Conservation (phyloP, 2,113 vertebrate species). For the Solea solea region DNA sequence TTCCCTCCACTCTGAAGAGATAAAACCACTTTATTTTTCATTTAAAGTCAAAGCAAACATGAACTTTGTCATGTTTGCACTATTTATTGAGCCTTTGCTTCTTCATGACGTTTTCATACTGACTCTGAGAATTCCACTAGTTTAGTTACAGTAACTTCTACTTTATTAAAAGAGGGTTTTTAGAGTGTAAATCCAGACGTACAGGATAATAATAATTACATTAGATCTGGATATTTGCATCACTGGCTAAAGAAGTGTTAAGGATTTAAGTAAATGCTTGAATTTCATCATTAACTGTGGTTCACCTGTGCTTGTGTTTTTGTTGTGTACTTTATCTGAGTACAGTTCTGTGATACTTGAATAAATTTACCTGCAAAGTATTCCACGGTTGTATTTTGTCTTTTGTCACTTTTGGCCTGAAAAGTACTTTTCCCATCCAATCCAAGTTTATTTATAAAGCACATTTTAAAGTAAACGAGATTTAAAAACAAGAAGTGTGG, state of each 20-base stretch:
- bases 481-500: too few relatives aligned
- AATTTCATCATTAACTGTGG: constrained; percentile 76
- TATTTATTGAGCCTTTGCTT: background rate
- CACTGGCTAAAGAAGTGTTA: constrained; percentile 76
- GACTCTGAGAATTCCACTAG: background rate
- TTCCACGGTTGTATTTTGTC: constrained; percentile 32
- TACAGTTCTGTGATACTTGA: constrained; percentile 91
- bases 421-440: too few relatives aligned
- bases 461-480: too few relatives aligned
- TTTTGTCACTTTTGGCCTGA: background rate
- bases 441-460: too few relatives aligned
- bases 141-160: too few relatives aligned
- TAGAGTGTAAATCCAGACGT: too few relatives aligned
- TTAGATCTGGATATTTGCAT: background rate
- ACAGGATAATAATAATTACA: too few relatives aligned
- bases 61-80: background rate
- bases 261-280: constrained; percentile 74
- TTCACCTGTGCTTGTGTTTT: constrained; percentile 81
- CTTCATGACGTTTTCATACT: background rate
- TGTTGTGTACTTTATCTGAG: constrained; percentile 88
- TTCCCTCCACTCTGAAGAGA: background rate
- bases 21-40: constrained; percentile 12
- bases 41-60: constrained; percentile 20
- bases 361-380: constrained; percentile 92
- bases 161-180: too few relatives aligned